Evolutionary conservation across 2,888 invertebrate genomes (phyloP).

Genomic region (Helobdella robusta): DNA sequence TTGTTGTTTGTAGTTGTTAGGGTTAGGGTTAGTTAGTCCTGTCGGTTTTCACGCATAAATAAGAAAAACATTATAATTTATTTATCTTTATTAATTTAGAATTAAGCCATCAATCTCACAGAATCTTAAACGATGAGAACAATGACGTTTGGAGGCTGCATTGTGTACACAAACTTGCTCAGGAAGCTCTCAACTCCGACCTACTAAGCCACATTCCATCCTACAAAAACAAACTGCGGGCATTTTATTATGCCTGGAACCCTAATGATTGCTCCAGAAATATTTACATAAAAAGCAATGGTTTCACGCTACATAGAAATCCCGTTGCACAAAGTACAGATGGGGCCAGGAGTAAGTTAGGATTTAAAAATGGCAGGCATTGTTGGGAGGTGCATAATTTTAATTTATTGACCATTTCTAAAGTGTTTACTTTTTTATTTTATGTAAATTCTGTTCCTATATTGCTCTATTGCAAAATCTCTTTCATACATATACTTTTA

Average conservation of each 20-base stretch:
- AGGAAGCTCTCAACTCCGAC: conserved; percentile 79
- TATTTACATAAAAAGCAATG: conserved; percentile 89
- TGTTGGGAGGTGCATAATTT: conserved; percentile 68
- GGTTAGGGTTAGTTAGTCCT: no score
- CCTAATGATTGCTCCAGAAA: conserved; percentile 92
- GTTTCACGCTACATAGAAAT: conserved; percentile 92
- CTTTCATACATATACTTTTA: no score
- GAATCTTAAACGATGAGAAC: conserved; percentile 74
- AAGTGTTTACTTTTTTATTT: no score
- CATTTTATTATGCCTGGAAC: conserved; percentile 92
- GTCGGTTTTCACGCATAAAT: no score
- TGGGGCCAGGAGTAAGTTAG: conserved; percentile 70
- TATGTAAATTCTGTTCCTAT: no score
- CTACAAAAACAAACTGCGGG: conserved; percentile 78
- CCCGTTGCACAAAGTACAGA: conserved; percentile 98
- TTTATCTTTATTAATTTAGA: background rate
- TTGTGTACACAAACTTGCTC: conserved; percentile 73
- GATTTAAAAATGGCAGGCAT: conserved; percentile 81
- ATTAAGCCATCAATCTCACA: background rate
- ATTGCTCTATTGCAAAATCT: no score
- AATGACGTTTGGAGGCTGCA: conserved; percentile 89
- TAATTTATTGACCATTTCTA: no score
- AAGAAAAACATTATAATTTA: background rate
- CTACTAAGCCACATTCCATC: conserved; percentile 76
- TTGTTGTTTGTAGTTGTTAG: no score